phyloP scores from a whole-genome alignment of 2,888 invertebrate genomes.

The Tigriopus californicus region DNA sequence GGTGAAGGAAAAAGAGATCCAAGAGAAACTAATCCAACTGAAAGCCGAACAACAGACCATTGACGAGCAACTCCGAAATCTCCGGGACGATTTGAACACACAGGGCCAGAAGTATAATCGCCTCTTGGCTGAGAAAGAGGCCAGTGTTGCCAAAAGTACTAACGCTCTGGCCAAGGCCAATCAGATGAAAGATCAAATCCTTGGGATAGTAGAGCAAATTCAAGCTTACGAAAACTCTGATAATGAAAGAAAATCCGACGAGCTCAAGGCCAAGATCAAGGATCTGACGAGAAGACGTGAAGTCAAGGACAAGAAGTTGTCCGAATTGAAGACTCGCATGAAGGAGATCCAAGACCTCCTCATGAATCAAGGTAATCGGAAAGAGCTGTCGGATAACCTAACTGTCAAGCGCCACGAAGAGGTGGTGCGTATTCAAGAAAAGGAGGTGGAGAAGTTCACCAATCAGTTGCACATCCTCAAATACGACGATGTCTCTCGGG shows the following conservation, averaged over 20 bases:
- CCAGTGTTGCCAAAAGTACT: slow-evolving; percentile 17
- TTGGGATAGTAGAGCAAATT: background rate
- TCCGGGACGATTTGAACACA: no score
- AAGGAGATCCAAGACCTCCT: no score
- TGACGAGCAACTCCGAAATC: no score
- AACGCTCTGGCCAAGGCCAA: slow-evolving; percentile 17
- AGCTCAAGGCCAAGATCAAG: background rate
- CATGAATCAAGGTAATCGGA: no score
- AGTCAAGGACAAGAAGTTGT: no score
- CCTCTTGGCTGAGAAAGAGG: slow-evolving; percentile 17
- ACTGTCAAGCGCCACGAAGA: no score
- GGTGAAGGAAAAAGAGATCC: slow-evolving; percentile 33
- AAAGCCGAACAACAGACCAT: slow-evolving; percentile 27
- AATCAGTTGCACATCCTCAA: no score
- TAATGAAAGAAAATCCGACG: slow-evolving; percentile 2
- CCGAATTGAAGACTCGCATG: no score
- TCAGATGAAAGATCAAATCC: background rate
- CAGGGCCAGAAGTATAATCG: slow-evolving; percentile 18
- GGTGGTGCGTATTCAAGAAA: no score
- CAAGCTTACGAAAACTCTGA: background rate
- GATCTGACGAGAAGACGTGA: no score
- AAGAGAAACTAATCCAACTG: slow-evolving; percentile 33
- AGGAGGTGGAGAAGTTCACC: no score
- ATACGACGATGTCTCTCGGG: background rate
- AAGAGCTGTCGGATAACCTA: no score